These are phyloP conservation scores for Aurelia aurita DNA, from an alignment of 30 jellyfish, hydroid and myxozoan genomes.

Conservation along the genomic window DNA sequence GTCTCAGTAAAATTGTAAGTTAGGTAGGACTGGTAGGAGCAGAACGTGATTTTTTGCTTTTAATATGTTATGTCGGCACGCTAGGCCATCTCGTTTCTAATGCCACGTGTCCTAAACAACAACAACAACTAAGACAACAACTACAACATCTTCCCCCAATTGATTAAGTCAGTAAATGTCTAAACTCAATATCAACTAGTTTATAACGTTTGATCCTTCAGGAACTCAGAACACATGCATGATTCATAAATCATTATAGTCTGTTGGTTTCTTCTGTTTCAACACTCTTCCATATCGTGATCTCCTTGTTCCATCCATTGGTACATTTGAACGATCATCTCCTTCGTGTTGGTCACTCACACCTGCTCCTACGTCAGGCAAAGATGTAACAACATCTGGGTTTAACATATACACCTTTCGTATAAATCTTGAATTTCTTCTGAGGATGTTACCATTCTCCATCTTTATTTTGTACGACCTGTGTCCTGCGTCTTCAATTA, in stretches of 20 bases:
- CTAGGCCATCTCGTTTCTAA: too few relatives aligned
- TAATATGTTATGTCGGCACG: too few relatives aligned
- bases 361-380: conserved; percentile 22
- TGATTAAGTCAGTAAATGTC: not conserved
- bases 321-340: not conserved
- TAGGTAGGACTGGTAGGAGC: too few relatives aligned
- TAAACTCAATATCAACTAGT: conserved; percentile 8
- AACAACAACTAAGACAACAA: too few relatives aligned
- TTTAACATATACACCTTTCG: not conserved
- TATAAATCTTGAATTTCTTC: conserved; percentile 20
- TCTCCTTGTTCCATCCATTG: conserved; percentile 1
- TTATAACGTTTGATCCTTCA: not conserved
- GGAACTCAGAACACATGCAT: not conserved
- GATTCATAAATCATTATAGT: conserved; percentile 3
- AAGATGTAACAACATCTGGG: conserved; percentile 15
- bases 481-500: conserved; percentile 16
- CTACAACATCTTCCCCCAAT: not conserved
- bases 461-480: conserved; percentile 20
- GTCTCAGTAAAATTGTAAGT: too few relatives aligned
- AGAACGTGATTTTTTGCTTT: too few relatives aligned
- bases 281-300: conserved; percentile 29
- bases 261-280: conserved; percentile 7
- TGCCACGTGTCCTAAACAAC: not conserved
- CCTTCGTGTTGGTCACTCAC: conserved; percentile 29
- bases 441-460: conserved; percentile 30